Evolutionary conservation across 2,797 vertebrate genomes (phyloP).

Genomic region (Clarias fuscus): DNA sequence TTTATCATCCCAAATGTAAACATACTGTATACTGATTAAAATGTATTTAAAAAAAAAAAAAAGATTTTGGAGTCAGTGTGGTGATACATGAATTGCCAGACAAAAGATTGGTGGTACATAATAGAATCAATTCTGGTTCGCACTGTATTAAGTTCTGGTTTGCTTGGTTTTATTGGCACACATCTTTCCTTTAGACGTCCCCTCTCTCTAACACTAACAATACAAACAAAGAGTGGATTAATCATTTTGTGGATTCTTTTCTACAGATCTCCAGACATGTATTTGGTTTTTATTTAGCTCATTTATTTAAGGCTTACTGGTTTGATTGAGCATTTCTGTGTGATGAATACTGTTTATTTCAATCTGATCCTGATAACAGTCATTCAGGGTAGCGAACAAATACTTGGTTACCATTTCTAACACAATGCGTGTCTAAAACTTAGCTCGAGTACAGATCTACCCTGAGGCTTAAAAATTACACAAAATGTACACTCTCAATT

Average conservation of each 20-base stretch:
- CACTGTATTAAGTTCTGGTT: too few species aligned
- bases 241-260: background rate
- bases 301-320: too few species aligned
- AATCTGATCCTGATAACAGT: background rate
- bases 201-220: background rate
- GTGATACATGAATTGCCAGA: too few species aligned
- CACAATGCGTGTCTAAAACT: background rate
- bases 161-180: background rate
- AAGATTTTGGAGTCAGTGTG: too few species aligned
- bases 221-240: background rate
- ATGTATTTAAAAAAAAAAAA: too few species aligned
- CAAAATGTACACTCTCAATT: conserved; percentile 11
- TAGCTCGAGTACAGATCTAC: conserved; percentile 5
- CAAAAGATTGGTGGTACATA: too few species aligned
- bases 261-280: background rate
- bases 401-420: background rate
- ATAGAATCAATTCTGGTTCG: too few species aligned
- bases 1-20: too few species aligned
- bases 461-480: conserved; percentile 28
- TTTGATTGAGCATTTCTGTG: background rate
- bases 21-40: too few species aligned
- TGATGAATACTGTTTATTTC: background rate
- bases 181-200: background rate
- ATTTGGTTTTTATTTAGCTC: background rate
- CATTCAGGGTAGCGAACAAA: background rate